Percentiles rank a stretch among this genome's conserved stretches.
Conservation (phyloP, 2,113 vertebrate genomes). For the Thinocorus orbignyianus region DNA sequence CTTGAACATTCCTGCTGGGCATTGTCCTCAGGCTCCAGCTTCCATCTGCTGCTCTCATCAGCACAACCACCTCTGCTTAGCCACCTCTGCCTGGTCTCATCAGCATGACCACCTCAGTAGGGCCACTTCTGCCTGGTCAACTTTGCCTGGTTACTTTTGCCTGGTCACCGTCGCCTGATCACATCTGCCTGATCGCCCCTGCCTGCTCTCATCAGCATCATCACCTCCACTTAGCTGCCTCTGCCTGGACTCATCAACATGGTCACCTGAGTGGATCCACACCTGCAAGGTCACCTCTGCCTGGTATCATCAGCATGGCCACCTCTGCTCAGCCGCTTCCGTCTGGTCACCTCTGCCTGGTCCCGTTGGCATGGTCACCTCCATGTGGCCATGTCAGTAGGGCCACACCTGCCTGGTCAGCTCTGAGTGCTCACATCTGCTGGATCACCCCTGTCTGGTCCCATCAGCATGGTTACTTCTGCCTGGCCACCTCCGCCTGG, state of each 20-base stretch:
- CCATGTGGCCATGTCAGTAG: not conserved
- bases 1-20: rapidly evolving
- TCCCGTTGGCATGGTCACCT: no score
- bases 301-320: not conserved
- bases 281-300: no score
- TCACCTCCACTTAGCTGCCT: not conserved
- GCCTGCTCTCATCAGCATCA: not conserved
- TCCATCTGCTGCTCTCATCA: not conserved
- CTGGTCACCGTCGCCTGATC: not conserved
- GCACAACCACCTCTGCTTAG: not conserved
- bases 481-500: no score
- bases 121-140: not conserved
- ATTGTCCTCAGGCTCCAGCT: not conserved
- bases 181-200: not conserved
- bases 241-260: not conserved
- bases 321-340: not conserved
- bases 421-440: not conserved
- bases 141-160: not conserved
- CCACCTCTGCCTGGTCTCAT: not conserved
- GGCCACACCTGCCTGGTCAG: not conserved
- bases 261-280: no score
- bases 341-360: not conserved
- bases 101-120: not conserved
- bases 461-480: no score
- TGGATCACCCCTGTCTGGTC: not conserved